These are phyloP conservation scores for Zaprionus obscuricornis DNA, from an alignment of 2,888 invertebrate genomes.

Conservation along the genomic window DNA sequence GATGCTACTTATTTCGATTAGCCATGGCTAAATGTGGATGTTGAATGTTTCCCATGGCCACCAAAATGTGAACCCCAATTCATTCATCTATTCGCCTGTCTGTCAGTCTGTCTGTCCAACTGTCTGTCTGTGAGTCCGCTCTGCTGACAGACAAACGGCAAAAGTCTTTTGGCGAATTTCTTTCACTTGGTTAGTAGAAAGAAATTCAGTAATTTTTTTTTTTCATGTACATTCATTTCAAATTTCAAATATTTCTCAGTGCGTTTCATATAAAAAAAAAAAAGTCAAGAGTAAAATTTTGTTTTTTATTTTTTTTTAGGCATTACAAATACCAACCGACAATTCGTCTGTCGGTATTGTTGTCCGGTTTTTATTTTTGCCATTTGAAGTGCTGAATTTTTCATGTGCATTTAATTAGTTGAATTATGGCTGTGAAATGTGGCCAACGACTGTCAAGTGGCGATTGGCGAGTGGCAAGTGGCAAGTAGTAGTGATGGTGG, in stretches of 20 bases:
- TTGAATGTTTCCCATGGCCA: conserved; percentile 53
- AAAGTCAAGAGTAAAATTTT: conserved; percentile 40
- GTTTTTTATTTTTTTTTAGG: conserved; percentile 41
- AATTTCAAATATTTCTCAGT: conserved; percentile 68
- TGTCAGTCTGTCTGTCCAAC: too few species aligned
- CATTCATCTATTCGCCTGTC: too few species aligned
- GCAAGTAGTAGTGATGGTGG: not conserved
- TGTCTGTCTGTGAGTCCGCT: too few species aligned
- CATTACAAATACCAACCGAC: conserved; percentile 37
- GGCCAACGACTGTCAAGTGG: conserved; percentile 39
- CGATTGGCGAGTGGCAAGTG: conserved; percentile 22
- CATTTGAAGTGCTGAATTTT: conserved; percentile 78
- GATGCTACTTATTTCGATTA: conserved; percentile 41
- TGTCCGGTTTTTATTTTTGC: conserved; percentile 69
- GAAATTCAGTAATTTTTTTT: conserved; percentile 38
- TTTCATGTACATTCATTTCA: conserved; percentile 47
- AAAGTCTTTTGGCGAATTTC: conserved; percentile 33
- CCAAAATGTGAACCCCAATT: conserved; percentile 25
- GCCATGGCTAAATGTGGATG: conserved; percentile 40
- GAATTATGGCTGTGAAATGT: conserved; percentile 78
- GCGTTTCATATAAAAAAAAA: conserved; percentile 54
- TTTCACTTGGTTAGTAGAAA: conserved; percentile 54
- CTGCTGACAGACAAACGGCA: too few species aligned
- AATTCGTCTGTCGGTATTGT: conserved; percentile 18
- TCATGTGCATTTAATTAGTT: conserved; percentile 79